Evolutionary conservation across 2,888 invertebrate species (phyloP), one percentile per base, ranked within the genome.

Genomic region (Eupithecia exiguata): DNA sequence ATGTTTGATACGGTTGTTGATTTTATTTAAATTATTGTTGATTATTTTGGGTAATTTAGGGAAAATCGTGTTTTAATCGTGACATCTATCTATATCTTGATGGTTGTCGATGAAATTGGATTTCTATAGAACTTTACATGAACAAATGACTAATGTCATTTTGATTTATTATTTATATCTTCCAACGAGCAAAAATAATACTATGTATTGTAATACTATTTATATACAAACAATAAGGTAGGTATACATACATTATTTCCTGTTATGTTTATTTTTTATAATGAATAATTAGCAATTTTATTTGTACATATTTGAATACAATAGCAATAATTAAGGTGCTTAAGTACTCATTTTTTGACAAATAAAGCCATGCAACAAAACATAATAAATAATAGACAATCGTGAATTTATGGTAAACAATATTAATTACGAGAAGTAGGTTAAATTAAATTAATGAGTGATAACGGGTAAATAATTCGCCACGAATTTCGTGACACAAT

Each of bases 401-500:
- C 21, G 62, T 43, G 62, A 61, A 61, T 73, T 71, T 58, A 58
- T n/a, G 30, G 46, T 71, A 69, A 61, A 36, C 49, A 36, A 46
- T 67, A 69, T 40, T 83, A 46, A 83, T 84, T 79, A n/a, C n/a
- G n/a, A 75, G 80, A 77, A 80, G 78, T 81, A 84, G 84, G 81
- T 79, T 81, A 85, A 87, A 87, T 80, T 85, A 69, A 62, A 87
- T 80, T 85, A 69, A 62, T 81, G 78, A 83, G 84, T 83, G 84
- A 83, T 78, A 83, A 87, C 84, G 89, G 91, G 88, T 90, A 88
- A 87, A 63, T 36, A 21, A 65, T 63, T 65, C n/a, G 63, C 36
- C 36, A 65, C 36, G 84, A 86, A 86, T 87, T 79, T 83, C 85
- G 81, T 83, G 81, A 84, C 80, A 84, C 83, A 87, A 89, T 90